phyloP scores from a whole-genome alignment of 2,113 vertebrate species.

The Guaruba guarouba region DNA sequence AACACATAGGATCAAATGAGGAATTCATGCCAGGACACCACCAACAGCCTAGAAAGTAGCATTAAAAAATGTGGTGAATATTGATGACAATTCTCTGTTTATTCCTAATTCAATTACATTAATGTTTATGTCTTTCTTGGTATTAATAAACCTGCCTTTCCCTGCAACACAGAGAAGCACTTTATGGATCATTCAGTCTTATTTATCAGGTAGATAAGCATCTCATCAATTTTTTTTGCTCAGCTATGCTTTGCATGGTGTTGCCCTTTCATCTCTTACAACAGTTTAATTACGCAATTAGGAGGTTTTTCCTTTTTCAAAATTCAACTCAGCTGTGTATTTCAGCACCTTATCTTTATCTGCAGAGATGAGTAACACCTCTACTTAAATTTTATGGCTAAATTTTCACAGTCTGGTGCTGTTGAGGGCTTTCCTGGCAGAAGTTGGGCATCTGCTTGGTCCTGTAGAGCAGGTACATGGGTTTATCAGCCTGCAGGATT shows the following conservation, averaged over 20 bases:
- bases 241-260: background rate
- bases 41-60: background rate
- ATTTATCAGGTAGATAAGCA: background rate
- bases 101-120: background rate
- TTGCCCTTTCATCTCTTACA: background rate
- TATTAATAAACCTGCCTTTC: background rate
- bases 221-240: background rate
- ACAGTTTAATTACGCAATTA: background rate
- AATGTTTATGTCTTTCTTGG: background rate
- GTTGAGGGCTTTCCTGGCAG: background rate
- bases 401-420: background rate
- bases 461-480: background rate
- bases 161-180: background rate
- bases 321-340: background rate
- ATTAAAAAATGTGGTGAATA: background rate
- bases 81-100: background rate
- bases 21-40: background rate
- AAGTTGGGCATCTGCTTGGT: background rate
- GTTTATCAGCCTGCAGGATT: background rate
- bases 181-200: background rate
- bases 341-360: background rate
- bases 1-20: background rate
- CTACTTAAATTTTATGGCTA: background rate
- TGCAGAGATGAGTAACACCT: background rate
- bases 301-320: background rate